Evolutionary conservation across 2,888 invertebrate species (phyloP).

Genomic region (Exocentrus adspersus): DNA sequence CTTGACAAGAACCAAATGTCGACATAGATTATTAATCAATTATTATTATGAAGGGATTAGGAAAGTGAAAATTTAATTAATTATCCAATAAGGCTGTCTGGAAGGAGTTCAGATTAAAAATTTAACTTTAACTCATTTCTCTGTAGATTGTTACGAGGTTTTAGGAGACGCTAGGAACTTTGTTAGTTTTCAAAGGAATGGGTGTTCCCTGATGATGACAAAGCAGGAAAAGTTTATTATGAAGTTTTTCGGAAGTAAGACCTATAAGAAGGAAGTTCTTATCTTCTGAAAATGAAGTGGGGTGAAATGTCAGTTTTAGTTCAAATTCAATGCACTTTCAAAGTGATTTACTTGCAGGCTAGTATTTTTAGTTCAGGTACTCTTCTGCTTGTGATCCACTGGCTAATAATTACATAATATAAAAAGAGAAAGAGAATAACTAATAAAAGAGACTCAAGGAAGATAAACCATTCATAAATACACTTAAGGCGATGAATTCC

Average conservation of each 20-base stretch:
- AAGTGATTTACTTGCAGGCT: too few relatives aligned
- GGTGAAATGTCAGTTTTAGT: too few relatives aligned
- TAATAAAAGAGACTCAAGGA: too few relatives aligned
- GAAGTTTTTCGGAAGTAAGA: not conserved
- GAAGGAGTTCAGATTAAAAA: conserved; percentile 10
- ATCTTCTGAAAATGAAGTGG: too few relatives aligned
- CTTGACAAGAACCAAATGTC: conserved; percentile 4
- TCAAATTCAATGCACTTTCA: too few relatives aligned
- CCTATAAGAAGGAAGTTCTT: too few relatives aligned
- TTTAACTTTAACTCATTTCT: conserved; percentile 1
- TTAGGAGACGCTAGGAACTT: not conserved
- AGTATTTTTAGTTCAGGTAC: too few relatives aligned
- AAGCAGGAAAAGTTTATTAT: not conserved
- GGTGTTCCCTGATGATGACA: not conserved
- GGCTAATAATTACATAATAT: too few relatives aligned
- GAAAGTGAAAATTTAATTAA: conserved; percentile 20
- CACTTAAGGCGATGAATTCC: too few relatives aligned
- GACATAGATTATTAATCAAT: conserved; percentile 15
- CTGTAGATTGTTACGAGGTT: not conserved
- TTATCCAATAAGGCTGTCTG: not conserved
- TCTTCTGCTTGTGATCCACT: too few relatives aligned
- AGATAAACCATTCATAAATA: too few relatives aligned
- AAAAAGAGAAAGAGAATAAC: too few relatives aligned
- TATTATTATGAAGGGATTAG: conserved; percentile 18
- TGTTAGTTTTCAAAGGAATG: not conserved